Base-by-base conservation (phyloP, 1,140 invertebrate genomes). In the Lutraria rhynchaena region DNA sequence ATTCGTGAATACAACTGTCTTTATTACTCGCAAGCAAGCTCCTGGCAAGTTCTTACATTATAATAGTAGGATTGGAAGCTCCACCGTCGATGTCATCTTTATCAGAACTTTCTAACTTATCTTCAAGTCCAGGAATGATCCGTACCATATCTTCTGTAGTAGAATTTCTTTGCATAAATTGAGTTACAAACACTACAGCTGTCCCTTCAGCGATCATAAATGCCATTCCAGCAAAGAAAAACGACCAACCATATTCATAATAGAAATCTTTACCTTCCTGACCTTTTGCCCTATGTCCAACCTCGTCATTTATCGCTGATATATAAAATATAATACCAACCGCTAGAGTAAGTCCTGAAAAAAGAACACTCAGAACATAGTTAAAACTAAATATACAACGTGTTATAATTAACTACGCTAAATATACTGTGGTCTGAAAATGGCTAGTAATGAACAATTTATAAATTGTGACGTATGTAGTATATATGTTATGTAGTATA, bases 261-360 rank as follows among this genome's bases (percentile, higher is more conserved):
- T 63, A 57, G 74, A 90, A 90, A 22, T 73, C 77, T 29, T 84
- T 65, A 63, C 76, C 65, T 71, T 77, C 70, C 46, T 76, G 87
- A 13, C 86, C 83, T 37, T 83, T 86, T 19, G 81, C 69, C 24
- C 87, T 74, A 71, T 89, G 88, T 13, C 86, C 87, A 13, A 90
- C 89, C 63, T 91, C 90, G 74, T 91, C 90, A 69, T 91, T 91
- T 33, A 91, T 86, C 24, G 88, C 86, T 31, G 89, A 90, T 29
- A 91, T 91, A 81, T 88, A 91, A 24, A 91, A 81, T 27, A 89
- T 90, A 46, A 89, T 87, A 24, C 87, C 89, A 29, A 89, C 83
- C 3, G 89, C 89, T 33, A 91, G 81, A 13, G 82, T 77, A 44
- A 91, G 46, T 24, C 89, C 90, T 91, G 81, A 17, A 85, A 75